These are phyloP conservation scores for Episyrphus balteatus DNA, from an alignment of 1,140 invertebrate genomes.

Conservation along the genomic window DNA sequence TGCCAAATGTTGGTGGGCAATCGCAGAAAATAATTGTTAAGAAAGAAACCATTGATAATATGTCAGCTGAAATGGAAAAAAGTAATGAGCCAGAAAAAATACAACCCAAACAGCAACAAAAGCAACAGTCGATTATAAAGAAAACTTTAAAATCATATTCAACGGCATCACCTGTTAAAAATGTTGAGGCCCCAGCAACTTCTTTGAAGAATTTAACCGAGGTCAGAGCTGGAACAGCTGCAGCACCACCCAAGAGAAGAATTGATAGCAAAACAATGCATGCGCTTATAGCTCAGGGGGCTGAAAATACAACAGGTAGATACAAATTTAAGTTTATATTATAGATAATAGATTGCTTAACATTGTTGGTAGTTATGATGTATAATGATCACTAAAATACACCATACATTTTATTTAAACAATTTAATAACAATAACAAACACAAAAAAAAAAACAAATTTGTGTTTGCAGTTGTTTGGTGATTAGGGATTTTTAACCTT, in stretches of 20 bases:
- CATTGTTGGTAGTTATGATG: too few relatives aligned
- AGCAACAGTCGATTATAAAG: not conserved
- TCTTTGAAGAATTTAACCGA: not conserved
- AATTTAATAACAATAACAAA: too few relatives aligned
- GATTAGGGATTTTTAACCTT: too few relatives aligned
- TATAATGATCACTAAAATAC: too few relatives aligned
- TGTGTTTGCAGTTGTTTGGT: too few relatives aligned
- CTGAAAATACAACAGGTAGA: conserved; percentile 40
- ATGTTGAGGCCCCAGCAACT: not conserved
- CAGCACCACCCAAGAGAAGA: conserved; percentile 32
- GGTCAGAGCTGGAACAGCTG: conserved; percentile 17
- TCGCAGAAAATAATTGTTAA: conserved; percentile 19
- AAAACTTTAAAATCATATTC: not conserved
- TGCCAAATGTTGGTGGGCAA: conserved; percentile 43
- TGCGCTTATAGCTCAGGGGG: conserved; percentile 39
- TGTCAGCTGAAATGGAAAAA: conserved; percentile 25
- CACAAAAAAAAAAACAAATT: too few relatives aligned
- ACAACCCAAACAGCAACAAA: conserved; percentile 24
- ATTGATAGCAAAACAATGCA: conserved; percentile 38
- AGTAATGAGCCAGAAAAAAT: conserved; percentile 24
- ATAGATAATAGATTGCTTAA: too few relatives aligned
- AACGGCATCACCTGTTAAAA: not conserved
- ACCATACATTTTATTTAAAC: too few relatives aligned
- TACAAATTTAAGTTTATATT: too few relatives aligned
- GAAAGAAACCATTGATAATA: conserved; percentile 9